Conservation (phyloP, 2,113 vertebrate species). For the human region DNA sequence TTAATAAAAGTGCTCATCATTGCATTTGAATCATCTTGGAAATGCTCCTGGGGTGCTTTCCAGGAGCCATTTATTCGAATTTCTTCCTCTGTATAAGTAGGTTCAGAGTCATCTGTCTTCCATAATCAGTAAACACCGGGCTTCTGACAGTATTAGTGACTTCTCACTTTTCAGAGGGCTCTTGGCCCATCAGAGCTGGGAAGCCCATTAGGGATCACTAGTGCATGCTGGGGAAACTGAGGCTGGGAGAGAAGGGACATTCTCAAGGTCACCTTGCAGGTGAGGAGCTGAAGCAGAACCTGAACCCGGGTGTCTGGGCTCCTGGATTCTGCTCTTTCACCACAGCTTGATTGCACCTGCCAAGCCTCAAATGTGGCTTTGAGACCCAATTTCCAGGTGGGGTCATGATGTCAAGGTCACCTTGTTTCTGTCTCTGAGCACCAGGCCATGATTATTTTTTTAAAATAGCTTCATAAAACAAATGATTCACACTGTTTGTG, state of each 20-base stretch:
- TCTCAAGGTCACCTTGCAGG: not conserved
- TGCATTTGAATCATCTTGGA: slow-evolving; percentile 49
- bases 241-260: not conserved
- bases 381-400: not conserved
- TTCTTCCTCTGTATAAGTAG: not conserved
- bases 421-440: not conserved
- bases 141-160: not conserved
- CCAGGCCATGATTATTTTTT: not conserved
- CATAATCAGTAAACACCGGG: not conserved
- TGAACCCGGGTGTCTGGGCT: not conserved
- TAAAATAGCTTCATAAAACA: not conserved
- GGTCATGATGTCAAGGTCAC: not conserved
- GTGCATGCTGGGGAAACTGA: not conserved
- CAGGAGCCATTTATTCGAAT: slow-evolving; percentile 22
- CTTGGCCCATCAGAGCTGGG: not conserved
- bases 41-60: slow-evolving; percentile 53
- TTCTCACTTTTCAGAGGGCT: not conserved
- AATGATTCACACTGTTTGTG: not conserved
- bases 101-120: not conserved
- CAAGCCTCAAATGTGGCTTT: not conserved
- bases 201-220: not conserved
- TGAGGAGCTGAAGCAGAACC: not conserved
- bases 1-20: not conserved
- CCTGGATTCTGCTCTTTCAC: not conserved
- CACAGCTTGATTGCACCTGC: not conserved